A percentile compares a stretch with the other conserved stretches of the same genome.
phyloP scores from a whole-genome alignment of 2,888 invertebrate species.

The Thera obeliscata region DNA sequence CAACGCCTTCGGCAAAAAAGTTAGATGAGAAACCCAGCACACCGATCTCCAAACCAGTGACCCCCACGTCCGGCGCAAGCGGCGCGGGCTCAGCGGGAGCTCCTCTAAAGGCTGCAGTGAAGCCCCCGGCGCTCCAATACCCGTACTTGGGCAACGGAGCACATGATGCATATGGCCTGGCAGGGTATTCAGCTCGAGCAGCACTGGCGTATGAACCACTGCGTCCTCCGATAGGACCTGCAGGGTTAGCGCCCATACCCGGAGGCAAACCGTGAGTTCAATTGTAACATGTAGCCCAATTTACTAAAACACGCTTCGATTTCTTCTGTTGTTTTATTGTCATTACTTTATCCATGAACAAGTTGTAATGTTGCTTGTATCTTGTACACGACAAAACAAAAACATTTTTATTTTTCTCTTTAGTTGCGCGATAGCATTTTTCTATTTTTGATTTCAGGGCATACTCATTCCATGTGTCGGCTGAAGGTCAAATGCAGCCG shows the following conservation, averaged over 20 bases:
- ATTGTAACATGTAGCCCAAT: conserved; percentile 20
- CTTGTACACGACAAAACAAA: conserved; percentile 5
- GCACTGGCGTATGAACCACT: conserved; percentile 80
- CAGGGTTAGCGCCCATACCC: conserved; percentile 88
- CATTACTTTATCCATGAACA: not conserved
- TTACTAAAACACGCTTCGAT: conserved; percentile 8
- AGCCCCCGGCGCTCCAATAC: conserved; percentile 86
- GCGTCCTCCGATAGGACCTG: conserved; percentile 79
- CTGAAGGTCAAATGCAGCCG: conserved; percentile 95
- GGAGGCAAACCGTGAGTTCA: conserved; percentile 94
- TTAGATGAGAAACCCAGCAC: conserved; percentile 95
- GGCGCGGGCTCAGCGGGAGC: conserved; percentile 85
- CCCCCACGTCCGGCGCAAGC: conserved; percentile 89
- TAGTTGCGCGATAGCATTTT: conserved; percentile 10
- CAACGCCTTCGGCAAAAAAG: conserved; percentile 94
- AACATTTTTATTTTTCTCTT: not conserved
- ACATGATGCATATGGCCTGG: conserved; percentile 79
- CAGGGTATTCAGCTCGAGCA: conserved; percentile 80
- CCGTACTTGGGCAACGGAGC: conserved; percentile 85
- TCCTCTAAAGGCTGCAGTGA: conserved; percentile 83
- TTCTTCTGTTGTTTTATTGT: not conserved
- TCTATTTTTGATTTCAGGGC: conserved; percentile 84
- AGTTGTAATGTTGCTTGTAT: conserved; percentile 7
- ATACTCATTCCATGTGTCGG: conserved; percentile 97
- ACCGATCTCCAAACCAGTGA: conserved; percentile 95